Base-by-base conservation (phyloP, 2,113 vertebrate species). In the Atrichornis clamosus region DNA sequence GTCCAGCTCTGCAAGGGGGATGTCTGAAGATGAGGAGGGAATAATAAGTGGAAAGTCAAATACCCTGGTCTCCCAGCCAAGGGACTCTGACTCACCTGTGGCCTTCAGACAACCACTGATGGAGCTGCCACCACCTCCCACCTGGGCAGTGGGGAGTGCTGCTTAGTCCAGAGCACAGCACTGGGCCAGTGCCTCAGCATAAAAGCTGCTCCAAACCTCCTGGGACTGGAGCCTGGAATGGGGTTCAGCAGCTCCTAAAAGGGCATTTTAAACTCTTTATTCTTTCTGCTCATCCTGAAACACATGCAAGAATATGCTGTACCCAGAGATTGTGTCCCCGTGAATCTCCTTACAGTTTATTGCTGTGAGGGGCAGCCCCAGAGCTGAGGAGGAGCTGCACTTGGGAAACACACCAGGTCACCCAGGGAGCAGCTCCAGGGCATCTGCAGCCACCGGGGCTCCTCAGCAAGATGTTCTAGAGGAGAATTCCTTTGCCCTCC, bases 101-200 rank as follows among this genome's bases (percentile, higher is more conserved):
- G 2, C n/a, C 52, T 72, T 49, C 2, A 4, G 62, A 64, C 10
- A 65, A 13, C 7, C 5, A 7, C 72, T 35, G 52, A 21, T 0
- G 0, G 33, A 91, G 72, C 67, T 55, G 49, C 44, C 41, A 39
- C 24, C 13, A 0, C 39, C 41, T 89, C 39, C 53, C 32, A 28
- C 19, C 26, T 47, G 3, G 1, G 63, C 77, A 24, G 18, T 3
- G 2, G 7, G 1, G 9, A 62, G 32, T 2, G 11, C 22, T 72
- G 67, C 81, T 22, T 12, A 33, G 11, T 11, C 32, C 46, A 60
- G 18, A 37, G 35, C 49, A 70, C n/a, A 70, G 14, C n/a, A 32
- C 0, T 41, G 39, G 39, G 0, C 11, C 55, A 39, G 26, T 20
- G 56, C 7, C 21, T 2, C 46, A 5, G 9, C 0, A 1, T 35